Base-by-base conservation (phyloP, 2,113 vertebrate species). In the Cettia cetti region DNA sequence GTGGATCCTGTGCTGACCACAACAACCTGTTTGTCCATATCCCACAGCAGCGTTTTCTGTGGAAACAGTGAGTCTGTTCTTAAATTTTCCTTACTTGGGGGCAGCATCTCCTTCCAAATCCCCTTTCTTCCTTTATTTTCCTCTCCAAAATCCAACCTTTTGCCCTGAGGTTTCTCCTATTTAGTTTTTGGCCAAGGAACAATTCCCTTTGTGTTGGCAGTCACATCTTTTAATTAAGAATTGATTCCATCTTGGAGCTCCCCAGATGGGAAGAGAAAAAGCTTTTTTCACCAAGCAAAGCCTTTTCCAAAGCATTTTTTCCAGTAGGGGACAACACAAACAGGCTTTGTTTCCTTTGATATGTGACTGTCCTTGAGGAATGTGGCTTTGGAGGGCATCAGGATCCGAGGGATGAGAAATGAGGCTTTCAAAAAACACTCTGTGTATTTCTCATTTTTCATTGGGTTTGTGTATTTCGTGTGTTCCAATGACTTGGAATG, bases 261-360 rank as follows among this genome's bases (percentile, higher is more conserved):
- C 87, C 22, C 76, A 52, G 82, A 74, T 74, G 82, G 68, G 75
- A 24, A 56, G 77, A 45, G 35, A 65, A 66, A 71, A 80, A 57
- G 47, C 83, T 71, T 63, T 64, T 77, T 80, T 52, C 88, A 82
- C 64, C 40, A 18, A 74, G 75, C 44, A 40, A 33, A 71, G 79
- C 27, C 13, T 83, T 91, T 95, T 86, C 86, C 28, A 5, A 63
- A 39, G 83, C 65, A 30, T 76, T 71, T 88, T 40, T 69, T 47
- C 80, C 77, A 78, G 74, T 33, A 64, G 82, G 35, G 7, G 83
- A 83, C 88, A 83, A 70, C 92, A 96, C 88, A 97, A 89, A 40
- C 68, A 64, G 82, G 47, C 91, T 89, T 95, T 95, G 92, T 97
- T 96, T 91, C 70, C 68, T 68, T 63, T 84, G 82, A 82, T 87